phyloP scores from a whole-genome alignment of 2,113 vertebrate genomes.

The Chaenogobius annularis region DNA sequence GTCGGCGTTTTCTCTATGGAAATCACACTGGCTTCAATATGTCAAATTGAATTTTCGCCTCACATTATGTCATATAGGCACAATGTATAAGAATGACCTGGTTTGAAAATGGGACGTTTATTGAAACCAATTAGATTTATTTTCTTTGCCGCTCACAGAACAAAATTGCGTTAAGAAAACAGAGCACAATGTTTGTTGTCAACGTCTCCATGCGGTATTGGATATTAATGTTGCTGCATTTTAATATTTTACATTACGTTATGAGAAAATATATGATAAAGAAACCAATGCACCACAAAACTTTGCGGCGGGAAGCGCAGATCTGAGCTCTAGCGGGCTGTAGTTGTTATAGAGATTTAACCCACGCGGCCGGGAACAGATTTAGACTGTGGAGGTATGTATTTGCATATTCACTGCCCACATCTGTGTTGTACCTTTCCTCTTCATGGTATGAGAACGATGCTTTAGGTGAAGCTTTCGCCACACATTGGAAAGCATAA shows the following conservation, averaged over 20 bases:
- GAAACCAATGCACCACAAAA: constrained; percentile 6
- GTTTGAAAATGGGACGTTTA: constrained; percentile 53
- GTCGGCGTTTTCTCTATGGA: constrained; percentile 60
- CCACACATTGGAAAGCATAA: not conserved
- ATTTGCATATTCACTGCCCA: constrained; percentile 1
- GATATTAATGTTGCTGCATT: constrained; percentile 58
- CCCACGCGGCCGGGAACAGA: not conserved
- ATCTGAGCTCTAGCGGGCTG: constrained; percentile 14
- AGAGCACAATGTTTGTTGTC: constrained; percentile 59
- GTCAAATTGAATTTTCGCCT: constrained; percentile 67
- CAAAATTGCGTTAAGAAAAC: constrained; percentile 55
- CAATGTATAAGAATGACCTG: constrained; percentile 39
- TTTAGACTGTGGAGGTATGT: not conserved
- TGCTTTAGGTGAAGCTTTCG: not conserved
- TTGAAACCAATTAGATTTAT: constrained; percentile 62
- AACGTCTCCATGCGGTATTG: constrained; percentile 53
- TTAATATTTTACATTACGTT: constrained; percentile 57
- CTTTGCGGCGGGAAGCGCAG: not conserved
- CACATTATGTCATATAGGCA: constrained; percentile 43
- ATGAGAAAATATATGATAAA: constrained; percentile 4
- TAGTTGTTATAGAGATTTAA: not conserved
- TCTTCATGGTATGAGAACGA: not conserved
- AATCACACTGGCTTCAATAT: constrained; percentile 61
- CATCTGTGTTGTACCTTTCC: not conserved
- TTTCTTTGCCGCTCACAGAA: constrained; percentile 45